phyloP scores from a whole-genome alignment of 2,888 invertebrate species.

The Diplolepis rosae region DNA sequence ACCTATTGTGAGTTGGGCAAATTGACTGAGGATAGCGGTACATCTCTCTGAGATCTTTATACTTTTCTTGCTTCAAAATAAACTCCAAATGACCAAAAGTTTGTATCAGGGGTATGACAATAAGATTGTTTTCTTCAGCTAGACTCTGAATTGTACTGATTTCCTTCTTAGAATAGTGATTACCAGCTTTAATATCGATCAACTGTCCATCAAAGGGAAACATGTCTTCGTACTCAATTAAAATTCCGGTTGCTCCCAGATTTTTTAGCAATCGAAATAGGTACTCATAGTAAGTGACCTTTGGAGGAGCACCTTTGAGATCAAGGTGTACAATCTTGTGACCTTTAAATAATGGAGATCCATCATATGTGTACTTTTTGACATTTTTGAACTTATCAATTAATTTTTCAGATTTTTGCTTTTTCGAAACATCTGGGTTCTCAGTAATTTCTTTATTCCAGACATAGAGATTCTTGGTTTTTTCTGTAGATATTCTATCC shows the following conservation, averaged over 20 bases:
- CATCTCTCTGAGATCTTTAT: slow-evolving; percentile 81
- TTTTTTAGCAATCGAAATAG: slow-evolving; percentile 79
- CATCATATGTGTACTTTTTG: slow-evolving; percentile 42
- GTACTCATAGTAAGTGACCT: slow-evolving; percentile 77
- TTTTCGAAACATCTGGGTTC: slow-evolving; percentile 22
- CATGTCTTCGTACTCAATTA: slow-evolving; percentile 92
- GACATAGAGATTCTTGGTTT: slow-evolving; percentile 53
- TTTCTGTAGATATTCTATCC: slow-evolving; percentile 52
- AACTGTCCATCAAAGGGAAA: slow-evolving; percentile 83
- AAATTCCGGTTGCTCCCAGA: slow-evolving; percentile 84
- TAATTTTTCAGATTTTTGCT: slow-evolving; percentile 40
- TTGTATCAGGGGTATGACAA: slow-evolving; percentile 87
- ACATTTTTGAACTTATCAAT: slow-evolving; percentile 54
- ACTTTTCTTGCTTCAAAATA: slow-evolving; percentile 82
- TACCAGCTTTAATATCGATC: slow-evolving; percentile 77
- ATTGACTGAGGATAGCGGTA: slow-evolving; percentile 78
- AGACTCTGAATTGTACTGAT: slow-evolving; percentile 75
- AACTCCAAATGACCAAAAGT: slow-evolving; percentile 91
- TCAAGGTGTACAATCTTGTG: slow-evolving; percentile 87
- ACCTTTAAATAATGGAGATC: slow-evolving; percentile 63
- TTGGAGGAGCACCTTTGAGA: slow-evolving; percentile 88
- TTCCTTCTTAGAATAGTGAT: slow-evolving; percentile 79
- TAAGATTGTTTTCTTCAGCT: slow-evolving; percentile 78
- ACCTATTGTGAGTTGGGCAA: slow-evolving; percentile 81
- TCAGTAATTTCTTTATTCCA: slow-evolving; percentile 31